Evolutionary conservation across 1,140 invertebrate species (phyloP).

Genomic region (Cydia splendana): DNA sequence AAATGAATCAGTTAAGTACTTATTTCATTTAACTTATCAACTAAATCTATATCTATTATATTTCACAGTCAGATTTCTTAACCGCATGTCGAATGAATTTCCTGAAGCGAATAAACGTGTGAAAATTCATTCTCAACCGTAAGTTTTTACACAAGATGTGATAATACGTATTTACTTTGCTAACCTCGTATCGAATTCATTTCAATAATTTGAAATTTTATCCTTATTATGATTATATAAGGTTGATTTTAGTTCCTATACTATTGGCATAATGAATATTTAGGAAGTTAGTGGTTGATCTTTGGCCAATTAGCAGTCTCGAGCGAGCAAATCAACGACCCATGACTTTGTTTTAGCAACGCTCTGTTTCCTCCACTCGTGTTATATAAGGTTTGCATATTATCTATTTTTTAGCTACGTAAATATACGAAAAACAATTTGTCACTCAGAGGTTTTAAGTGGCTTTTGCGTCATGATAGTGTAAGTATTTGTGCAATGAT

Average conservation of each 20-base stretch:
- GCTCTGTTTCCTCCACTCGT: conserved; percentile 25
- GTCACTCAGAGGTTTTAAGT: conserved; percentile 1
- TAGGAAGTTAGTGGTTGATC: not conserved
- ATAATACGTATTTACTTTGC: not conserved
- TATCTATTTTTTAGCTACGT: conserved; percentile 12
- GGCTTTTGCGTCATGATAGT: not conserved
- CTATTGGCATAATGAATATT: not conserved
- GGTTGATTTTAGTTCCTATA: not conserved
- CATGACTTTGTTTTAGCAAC: conserved; percentile 27
- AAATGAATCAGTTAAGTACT: not conserved
- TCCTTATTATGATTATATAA: not conserved
- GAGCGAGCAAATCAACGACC: conserved; percentile 23
- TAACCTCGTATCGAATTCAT: not conserved
- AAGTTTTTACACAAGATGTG: conserved; percentile 25
- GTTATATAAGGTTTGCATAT: conserved; percentile 28
- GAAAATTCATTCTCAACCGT: conserved; percentile 16
- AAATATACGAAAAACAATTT: not conserved
- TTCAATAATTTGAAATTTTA: not conserved
- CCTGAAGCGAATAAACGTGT: conserved; percentile 30
- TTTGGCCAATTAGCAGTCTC: conserved; percentile 26
- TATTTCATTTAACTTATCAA: no score
- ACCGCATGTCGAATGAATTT: conserved; percentile 17
- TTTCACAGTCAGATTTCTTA: not conserved
- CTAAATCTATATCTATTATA: not conserved
- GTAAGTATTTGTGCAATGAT: not conserved